phyloP scores from a whole-genome alignment of 1,140 invertebrate genomes.

The Muscidifurax raptorellus region DNA sequence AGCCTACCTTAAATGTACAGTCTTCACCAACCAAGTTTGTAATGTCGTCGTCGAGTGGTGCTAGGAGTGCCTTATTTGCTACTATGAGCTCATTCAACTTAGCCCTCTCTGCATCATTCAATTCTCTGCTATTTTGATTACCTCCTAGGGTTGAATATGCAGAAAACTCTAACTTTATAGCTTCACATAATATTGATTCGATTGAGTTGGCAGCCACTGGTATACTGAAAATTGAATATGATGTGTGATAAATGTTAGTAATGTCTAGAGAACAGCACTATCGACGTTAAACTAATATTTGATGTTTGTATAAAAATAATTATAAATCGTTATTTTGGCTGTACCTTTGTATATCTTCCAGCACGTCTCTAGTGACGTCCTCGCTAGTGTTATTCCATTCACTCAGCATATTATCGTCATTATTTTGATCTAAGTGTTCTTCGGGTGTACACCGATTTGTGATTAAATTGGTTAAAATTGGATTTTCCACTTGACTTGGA shows the following conservation, averaged over 20 bases:
- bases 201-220: slow-evolving; percentile 79
- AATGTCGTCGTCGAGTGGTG: slow-evolving; percentile 88
- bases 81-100: slow-evolving; percentile 90
- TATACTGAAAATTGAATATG: slow-evolving; percentile 59
- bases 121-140: slow-evolving; percentile 80
- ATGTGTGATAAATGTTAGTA: too few species aligned
- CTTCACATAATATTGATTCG: slow-evolving; percentile 87
- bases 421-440: slow-evolving; percentile 53
- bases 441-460: slow-evolving; percentile 60
- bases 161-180: slow-evolving; percentile 89
- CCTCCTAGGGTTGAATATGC: slow-evolving; percentile 79
- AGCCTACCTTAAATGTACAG: slow-evolving; percentile 77
- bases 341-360: slow-evolving; percentile 81
- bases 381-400: slow-evolving; percentile 60
- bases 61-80: slow-evolving; percentile 87
- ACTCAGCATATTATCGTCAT: slow-evolving; percentile 25
- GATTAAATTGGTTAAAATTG: slow-evolving; percentile 70
- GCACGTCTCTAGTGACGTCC: slow-evolving; percentile 78
- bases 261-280: too few species aligned
- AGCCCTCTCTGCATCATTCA: slow-evolving; percentile 88
- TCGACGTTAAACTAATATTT: not conserved
- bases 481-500: slow-evolving; percentile 62
- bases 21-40: slow-evolving; percentile 80
- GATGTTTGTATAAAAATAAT: not conserved
- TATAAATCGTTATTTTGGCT: not conserved